A percentile compares a stretch with the other conserved stretches of the same genome.
These are phyloP conservation scores for Achatina immaculata DNA, from an alignment of 1,140 invertebrate species.

Conservation along the genomic window DNA sequence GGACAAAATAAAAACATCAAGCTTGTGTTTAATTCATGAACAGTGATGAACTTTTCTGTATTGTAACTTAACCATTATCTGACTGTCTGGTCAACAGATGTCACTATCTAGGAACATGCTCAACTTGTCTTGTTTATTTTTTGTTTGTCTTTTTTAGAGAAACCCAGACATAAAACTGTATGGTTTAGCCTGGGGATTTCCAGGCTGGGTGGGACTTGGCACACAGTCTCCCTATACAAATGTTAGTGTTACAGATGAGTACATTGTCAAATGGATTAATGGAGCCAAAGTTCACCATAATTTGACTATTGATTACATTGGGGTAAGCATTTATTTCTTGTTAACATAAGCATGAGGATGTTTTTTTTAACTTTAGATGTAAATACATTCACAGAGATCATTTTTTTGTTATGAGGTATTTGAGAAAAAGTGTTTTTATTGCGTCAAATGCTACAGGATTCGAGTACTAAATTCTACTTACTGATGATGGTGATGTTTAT, in stretches of 20 bases:
- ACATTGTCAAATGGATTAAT: slow-evolving; percentile 63
- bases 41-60: too few species aligned
- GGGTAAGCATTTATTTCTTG: slow-evolving; percentile 49
- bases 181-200: slow-evolving; percentile 69
- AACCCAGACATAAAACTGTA: slow-evolving; percentile 68
- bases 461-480: too few species aligned
- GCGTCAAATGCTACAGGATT: too few species aligned
- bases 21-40: too few species aligned
- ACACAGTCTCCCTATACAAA: slow-evolving; percentile 57
- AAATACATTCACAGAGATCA: not conserved
- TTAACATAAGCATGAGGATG: not conserved
- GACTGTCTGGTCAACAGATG: too few species aligned
- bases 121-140: slow-evolving; percentile 35
- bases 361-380: not conserved
- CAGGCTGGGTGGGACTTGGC: slow-evolving; percentile 65
- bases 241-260: slow-evolving; percentile 54
- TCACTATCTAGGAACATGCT: slow-evolving; percentile 68
- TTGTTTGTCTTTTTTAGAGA: slow-evolving; percentile 54
- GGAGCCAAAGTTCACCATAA: slow-evolving; percentile 64
- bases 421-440: not conserved
- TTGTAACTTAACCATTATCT: too few species aligned
- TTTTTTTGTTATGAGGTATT: not conserved
- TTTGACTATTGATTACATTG: slow-evolving; percentile 65
- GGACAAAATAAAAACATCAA: too few species aligned
- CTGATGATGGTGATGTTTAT: too few species aligned